Evolutionary conservation across 2,888 invertebrate species (phyloP).

Genomic region (Tetrapedia diversipes): DNA sequence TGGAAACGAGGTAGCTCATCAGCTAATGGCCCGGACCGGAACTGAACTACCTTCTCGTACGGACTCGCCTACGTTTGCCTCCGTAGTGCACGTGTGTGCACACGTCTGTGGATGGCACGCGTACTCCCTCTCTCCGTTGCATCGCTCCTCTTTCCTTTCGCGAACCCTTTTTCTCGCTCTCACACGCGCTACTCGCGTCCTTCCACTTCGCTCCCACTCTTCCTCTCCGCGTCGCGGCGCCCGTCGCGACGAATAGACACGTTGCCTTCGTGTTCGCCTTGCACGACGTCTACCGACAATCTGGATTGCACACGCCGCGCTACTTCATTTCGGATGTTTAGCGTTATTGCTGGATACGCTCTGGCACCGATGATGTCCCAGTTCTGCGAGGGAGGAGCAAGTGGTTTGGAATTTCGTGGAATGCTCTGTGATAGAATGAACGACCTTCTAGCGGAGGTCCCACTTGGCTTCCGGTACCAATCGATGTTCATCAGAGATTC

Average conservation of each 20-base stretch:
- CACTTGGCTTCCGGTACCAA: background rate
- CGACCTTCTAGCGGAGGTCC: background rate
- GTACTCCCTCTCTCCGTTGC: conserved; percentile 9
- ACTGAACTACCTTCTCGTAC: conserved; percentile 76
- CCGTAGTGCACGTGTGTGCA: conserved; percentile 24
- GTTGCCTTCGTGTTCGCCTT: conserved; percentile 29
- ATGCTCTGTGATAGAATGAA: conserved; percentile 3
- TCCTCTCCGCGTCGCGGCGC: conserved; percentile 18
- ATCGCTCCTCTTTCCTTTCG: background rate
- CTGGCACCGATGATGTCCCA: background rate
- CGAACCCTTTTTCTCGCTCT: conserved; percentile 16
- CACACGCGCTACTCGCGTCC: conserved; percentile 10
- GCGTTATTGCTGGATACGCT: conserved; percentile 56
- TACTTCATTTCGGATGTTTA: conserved; percentile 63
- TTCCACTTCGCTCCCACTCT: background rate
- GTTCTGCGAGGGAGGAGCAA: background rate
- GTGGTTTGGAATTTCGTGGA: conserved; percentile 1
- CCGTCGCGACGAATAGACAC: conserved; percentile 41
- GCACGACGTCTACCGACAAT: conserved; percentile 61
- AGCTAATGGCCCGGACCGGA: conserved; percentile 83
- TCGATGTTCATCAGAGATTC: background rate
- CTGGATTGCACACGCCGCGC: conserved; percentile 54
- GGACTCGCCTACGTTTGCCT: conserved; percentile 61
- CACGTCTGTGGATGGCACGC: conserved; percentile 39
- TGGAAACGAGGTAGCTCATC: conserved; percentile 80